A percentile compares a stretch with the other conserved stretches of the same genome.
These are phyloP conservation scores for Harpagus bidentatus DNA, from an alignment of 2,113 vertebrate genomes.

Conservation along the genomic window DNA sequence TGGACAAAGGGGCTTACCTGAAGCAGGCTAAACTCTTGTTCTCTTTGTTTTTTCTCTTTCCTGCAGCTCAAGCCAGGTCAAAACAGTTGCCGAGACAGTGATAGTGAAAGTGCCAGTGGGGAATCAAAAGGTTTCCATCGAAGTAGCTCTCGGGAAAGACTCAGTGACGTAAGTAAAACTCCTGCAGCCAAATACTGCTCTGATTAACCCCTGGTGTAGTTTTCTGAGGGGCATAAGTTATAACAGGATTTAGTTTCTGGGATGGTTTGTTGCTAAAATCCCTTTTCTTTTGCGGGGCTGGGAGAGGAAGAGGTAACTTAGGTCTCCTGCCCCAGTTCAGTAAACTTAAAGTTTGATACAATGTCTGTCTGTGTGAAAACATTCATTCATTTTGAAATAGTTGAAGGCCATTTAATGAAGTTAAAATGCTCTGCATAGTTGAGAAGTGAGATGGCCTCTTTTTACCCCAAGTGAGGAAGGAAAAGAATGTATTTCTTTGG, in stretches of 20 bases:
- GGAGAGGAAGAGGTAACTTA: background rate
- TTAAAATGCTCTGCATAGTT: background rate
- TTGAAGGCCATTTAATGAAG: background rate
- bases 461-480: background rate
- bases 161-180: conserved; percentile 88
- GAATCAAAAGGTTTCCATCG: conserved; percentile 86
- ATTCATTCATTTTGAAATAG: background rate
- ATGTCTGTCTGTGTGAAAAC: background rate
- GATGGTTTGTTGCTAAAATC: background rate
- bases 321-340: background rate
- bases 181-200: background rate
- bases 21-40: background rate
- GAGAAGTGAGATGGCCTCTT: background rate
- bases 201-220: background rate
- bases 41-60: conserved; percentile 6
- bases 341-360: background rate
- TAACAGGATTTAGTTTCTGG: background rate
- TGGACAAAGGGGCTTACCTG: background rate
- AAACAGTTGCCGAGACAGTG: conserved; percentile 90
- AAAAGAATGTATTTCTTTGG: background rate
- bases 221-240: background rate
- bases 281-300: background rate
- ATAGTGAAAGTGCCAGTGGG: conserved; percentile 87
- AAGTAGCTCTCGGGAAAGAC: conserved; percentile 88
- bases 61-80: conserved; percentile 88